Evolutionary conservation across 2,888 invertebrate species (phyloP).

Genomic region (Phorcus lineatus): DNA sequence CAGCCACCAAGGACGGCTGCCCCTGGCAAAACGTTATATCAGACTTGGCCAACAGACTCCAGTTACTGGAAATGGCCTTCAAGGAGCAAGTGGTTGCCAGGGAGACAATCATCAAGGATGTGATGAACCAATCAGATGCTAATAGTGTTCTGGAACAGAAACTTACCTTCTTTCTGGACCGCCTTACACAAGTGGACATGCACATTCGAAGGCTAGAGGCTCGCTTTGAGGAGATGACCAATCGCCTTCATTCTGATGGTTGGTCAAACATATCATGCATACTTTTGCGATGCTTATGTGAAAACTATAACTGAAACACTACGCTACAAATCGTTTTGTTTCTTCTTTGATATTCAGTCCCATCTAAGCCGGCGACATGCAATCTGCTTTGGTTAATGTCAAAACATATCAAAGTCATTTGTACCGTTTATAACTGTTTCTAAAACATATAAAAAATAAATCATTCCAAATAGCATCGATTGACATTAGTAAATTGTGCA

Average conservation of each 20-base stretch:
- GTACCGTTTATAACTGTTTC: too few relatives aligned
- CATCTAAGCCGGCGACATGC: too few relatives aligned
- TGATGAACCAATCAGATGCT: conserved; percentile 55
- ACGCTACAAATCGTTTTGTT: too few relatives aligned
- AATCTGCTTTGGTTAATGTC: too few relatives aligned
- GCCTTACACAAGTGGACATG: conserved; percentile 47
- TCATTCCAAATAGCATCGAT: too few relatives aligned
- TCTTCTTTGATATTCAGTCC: too few relatives aligned
- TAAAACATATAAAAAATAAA: too few relatives aligned
- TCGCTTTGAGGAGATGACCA: conserved; percentile 37
- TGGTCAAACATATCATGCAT: conserved; percentile 14
- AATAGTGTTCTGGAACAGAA: conserved; percentile 49
- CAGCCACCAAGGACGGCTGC: conserved; percentile 35
- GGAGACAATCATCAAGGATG: conserved; percentile 55
- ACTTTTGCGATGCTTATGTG: too few relatives aligned
- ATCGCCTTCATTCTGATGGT: conserved; percentile 54
- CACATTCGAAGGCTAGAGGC: conserved; percentile 44
- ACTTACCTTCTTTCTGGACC: conserved; percentile 45
- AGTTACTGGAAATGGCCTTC: conserved; percentile 64
- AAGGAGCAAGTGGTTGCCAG: conserved; percentile 65
- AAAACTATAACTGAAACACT: too few relatives aligned
- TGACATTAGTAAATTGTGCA: too few relatives aligned
- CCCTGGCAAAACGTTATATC: conserved; percentile 57
- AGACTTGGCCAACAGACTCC: conserved; percentile 61
- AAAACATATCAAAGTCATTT: too few relatives aligned